phyloP scores from a whole-genome alignment of 2,113 vertebrate species.

The Entomyzon cyanotis region DNA sequence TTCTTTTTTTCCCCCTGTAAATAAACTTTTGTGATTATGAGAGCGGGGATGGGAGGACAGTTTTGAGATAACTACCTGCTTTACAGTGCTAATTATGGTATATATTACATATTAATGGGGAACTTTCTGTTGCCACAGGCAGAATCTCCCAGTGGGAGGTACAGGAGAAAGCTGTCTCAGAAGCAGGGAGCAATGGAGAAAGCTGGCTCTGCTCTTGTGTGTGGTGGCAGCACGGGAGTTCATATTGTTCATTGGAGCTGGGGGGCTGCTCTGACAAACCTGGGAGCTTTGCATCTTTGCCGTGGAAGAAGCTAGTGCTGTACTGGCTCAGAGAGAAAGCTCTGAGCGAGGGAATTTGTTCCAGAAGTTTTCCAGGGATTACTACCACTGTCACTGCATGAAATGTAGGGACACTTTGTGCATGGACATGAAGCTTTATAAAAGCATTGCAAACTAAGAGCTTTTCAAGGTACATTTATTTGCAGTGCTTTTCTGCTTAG shows the following conservation, averaged over 20 bases:
- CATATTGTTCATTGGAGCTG: fast-evolving
- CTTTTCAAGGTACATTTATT: slow-evolving; percentile 43
- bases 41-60: background rate
- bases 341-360: slow-evolving; percentile 8
- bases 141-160: background rate
- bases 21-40: background rate
- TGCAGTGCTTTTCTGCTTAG: slow-evolving; percentile 35
- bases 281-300: background rate
- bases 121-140: background rate
- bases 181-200: background rate
- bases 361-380: slow-evolving; percentile 38
- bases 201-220: background rate
- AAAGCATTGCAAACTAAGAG: slow-evolving; percentile 18
- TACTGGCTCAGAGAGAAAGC: background rate
- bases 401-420: background rate
- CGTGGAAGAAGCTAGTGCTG: background rate
- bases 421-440: background rate
- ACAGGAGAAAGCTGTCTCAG: background rate
- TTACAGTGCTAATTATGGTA: slow-evolving; percentile 4
- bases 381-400: background rate
- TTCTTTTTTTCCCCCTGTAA: background rate
- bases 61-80: background rate
- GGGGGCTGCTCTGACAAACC: background rate
- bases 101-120: slow-evolving; percentile 13
- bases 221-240: background rate